phyloP scores from a whole-genome alignment of 2,888 invertebrate genomes.

The Lamellibrachia satsuma region DNA sequence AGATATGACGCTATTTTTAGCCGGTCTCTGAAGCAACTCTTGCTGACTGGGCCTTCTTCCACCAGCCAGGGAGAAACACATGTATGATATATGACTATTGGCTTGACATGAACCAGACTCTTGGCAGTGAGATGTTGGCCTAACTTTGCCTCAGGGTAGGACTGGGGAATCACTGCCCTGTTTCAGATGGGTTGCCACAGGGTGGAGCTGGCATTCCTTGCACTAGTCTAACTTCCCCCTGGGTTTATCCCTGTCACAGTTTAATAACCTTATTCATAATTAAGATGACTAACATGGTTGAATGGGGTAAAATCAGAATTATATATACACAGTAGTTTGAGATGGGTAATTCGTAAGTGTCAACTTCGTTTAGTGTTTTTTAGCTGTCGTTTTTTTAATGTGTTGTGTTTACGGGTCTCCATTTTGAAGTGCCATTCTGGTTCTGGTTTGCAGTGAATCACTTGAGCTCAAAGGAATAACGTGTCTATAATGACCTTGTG shows the following conservation, averaged over 20 bases:
- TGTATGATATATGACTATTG: constrained; percentile 14
- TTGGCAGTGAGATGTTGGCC: not conserved
- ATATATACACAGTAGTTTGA: not conserved
- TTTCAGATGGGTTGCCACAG: not conserved
- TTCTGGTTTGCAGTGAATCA: too few relatives aligned
- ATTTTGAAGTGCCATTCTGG: too few relatives aligned
- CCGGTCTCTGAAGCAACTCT: not conserved
- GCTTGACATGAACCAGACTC: not conserved
- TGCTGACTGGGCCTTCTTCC: not conserved
- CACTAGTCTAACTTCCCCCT: not conserved
- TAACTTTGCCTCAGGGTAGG: not conserved
- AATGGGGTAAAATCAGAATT: not conserved
- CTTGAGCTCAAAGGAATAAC: too few relatives aligned
- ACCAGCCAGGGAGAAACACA: not conserved
- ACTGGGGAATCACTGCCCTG: not conserved
- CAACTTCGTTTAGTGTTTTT: too few relatives aligned
- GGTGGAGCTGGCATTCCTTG: not conserved
- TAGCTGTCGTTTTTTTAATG: too few relatives aligned
- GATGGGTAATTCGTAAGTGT: not conserved
- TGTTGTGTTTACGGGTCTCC: too few relatives aligned
- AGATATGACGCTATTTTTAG: not conserved
- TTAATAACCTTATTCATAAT: not conserved
- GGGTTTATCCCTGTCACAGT: not conserved
- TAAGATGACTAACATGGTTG: not conserved
- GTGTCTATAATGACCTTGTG: too few relatives aligned